phyloP scores from a whole-genome alignment of 2,113 vertebrate genomes.

The Chlorodrepanis virens region DNA sequence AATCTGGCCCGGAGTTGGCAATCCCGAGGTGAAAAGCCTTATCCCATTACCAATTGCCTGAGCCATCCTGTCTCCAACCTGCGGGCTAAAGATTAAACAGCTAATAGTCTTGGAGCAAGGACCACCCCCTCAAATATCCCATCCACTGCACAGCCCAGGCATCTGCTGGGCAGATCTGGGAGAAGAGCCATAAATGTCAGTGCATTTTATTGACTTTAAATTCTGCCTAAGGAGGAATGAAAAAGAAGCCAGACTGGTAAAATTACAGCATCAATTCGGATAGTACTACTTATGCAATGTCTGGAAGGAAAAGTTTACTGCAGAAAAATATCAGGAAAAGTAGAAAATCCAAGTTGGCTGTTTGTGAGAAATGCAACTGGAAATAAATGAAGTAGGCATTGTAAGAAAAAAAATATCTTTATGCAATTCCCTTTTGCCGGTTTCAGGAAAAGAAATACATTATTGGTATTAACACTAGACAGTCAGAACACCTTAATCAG shows the following conservation, averaged over 20 bases:
- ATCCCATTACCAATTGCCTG: slow-evolving; percentile 55
- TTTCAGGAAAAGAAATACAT: neutral
- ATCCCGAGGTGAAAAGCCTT: slow-evolving; percentile 42
- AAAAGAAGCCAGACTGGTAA: neutral
- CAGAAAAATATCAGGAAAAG: neutral
- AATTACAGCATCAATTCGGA: neutral
- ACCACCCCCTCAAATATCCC: neutral
- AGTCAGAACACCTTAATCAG: neutral
- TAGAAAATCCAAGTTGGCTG: neutral
- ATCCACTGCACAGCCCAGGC: neutral
- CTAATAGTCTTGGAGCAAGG: slow-evolving; percentile 13
- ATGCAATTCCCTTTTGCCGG: neutral
- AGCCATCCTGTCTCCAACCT: slow-evolving; percentile 27
- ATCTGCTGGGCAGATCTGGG: neutral
- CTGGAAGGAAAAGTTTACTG: neutral
- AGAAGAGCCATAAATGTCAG: neutral
- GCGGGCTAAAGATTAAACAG: slow-evolving; percentile 19
- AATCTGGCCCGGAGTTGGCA: slow-evolving; percentile 41
- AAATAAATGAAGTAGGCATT: neutral
- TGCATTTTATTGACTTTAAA: neutral
- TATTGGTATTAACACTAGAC: neutral
- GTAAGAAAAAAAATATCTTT: neutral
- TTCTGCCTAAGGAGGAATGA: neutral
- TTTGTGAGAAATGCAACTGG: neutral
- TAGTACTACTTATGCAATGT: neutral